Base-by-base conservation (phyloP, 1,140 invertebrate species). In the Drosophila truncata region DNA sequence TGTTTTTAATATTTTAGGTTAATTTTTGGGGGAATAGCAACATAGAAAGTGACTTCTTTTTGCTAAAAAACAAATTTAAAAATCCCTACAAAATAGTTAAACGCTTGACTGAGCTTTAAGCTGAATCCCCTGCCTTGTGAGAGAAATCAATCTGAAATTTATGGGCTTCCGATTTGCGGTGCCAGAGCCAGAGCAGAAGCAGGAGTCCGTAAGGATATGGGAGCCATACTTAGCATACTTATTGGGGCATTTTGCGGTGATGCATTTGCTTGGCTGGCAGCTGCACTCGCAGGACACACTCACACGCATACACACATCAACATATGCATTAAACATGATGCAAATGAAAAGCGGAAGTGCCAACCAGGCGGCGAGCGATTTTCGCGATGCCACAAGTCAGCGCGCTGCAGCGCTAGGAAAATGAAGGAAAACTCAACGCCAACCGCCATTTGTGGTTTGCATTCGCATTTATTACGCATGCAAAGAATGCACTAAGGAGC, bases 401-500 rank as follows among this genome's bases (percentile, higher is more conserved):
- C 31, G 33, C 23, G 4, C 3, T 25, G n/a, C 75, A 37, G 69
- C 31, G 33, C 23, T 4, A 7, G 47, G n/a, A 37, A 57, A 52
- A 50, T 69, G 66, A 27, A 70, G 66, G 66, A 71, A 33, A 44
- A 49, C 52, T 25, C 65, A 23, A 16, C 27, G 23, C 27, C 27
- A 63, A 58, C 41, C 65, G 10, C 44, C 69, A 49, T 72, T 72
- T 71, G 42, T 20, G 67, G 76, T 25, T 54, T 8, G 52, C 70
- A 82, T 58, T 80, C 67, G 78, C 66, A 88, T 84, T 60, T 75
- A 88, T 90, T 90, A 90, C 85, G 86, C 75, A 90, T 90, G 86
- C 85, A 90, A 90, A 90, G 81, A 79, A 85, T 90, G 63, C 59
- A 67, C 55, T 27, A 74, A 55, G 31, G 41, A 58, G 67, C 50